Conservation (phyloP, 2,888 invertebrate genomes). For the Cataglyphis cursor region DNA sequence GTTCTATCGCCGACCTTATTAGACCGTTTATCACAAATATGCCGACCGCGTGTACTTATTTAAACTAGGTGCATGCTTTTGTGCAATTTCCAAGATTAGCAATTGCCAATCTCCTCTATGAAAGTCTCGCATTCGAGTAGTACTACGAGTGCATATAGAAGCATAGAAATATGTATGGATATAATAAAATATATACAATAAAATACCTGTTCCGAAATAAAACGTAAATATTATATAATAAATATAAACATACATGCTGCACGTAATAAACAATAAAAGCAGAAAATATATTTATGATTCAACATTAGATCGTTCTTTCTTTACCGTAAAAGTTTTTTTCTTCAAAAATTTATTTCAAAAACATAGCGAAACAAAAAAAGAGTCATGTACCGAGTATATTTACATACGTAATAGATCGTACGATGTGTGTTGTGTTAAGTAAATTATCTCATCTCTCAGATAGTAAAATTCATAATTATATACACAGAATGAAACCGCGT, state of each 20-base stretch:
- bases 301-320: conserved; percentile 4
- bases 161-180: not conserved
- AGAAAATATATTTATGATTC: not conserved
- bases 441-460: conserved; percentile 69
- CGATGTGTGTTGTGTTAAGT: not conserved
- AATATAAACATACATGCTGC: not conserved
- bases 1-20: conserved; percentile 16
- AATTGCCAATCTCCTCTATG: conserved; percentile 44
- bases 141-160: conserved; percentile 42
- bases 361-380: not conserved
- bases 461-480: conserved; percentile 80
- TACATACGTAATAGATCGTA: not conserved
- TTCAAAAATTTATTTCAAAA: conserved; percentile 11
- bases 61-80: conserved; percentile 49
- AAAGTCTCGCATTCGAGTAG: conserved; percentile 18
- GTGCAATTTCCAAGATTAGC: conserved; percentile 50
- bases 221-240: conserved; percentile 34
- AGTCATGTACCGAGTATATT: not conserved
- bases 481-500: conserved; percentile 69
- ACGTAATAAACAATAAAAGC: conserved; percentile 6
- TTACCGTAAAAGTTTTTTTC: not conserved
- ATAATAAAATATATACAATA: conserved; percentile 1
- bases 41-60: conserved; percentile 43
- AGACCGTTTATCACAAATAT: conserved; percentile 24
- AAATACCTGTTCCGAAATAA: not conserved